A percentile compares a stretch with the other conserved stretches of the same genome.
These are phyloP conservation scores for Argyrosomus japonicus DNA, from an alignment of 2,113 vertebrate species.

Conservation along the genomic window DNA sequence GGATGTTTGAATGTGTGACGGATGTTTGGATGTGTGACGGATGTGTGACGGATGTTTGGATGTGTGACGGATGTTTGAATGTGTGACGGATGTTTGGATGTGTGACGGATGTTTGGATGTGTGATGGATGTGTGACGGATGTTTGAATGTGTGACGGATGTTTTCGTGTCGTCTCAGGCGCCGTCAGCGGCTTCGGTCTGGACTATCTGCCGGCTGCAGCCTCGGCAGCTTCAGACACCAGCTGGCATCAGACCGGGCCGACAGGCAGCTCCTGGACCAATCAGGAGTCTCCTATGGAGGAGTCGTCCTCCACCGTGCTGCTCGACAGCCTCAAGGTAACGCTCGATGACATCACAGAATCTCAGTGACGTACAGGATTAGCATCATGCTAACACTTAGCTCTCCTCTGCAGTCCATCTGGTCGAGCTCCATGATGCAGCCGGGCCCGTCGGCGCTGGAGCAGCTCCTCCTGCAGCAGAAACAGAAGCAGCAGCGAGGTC, in stretches of 20 bases:
- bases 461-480: slow-evolving; percentile 99
- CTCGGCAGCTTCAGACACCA: slow-evolving; percentile 86
- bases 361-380: not conserved
- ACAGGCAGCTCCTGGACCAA: slow-evolving; percentile 90
- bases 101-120: too few relatives aligned
- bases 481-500: slow-evolving; percentile 98
- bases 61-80: too few relatives aligned
- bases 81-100: too few relatives aligned
- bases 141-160: too few relatives aligned
- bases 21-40: too few relatives aligned
- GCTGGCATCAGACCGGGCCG: slow-evolving; percentile 91
- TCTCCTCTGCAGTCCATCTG: slow-evolving; percentile 91
- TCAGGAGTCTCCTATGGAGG: slow-evolving; percentile 93
- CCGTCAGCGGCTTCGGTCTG: slow-evolving; percentile 92
- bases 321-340: slow-evolving; percentile 94
- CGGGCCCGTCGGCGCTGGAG: slow-evolving; percentile 98
- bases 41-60: too few relatives aligned
- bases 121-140: too few relatives aligned
- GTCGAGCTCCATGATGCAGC: slow-evolving; percentile 99
- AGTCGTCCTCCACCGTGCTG: slow-evolving; percentile 94
- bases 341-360: too few relatives aligned
- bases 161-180: slow-evolving; percentile 58
- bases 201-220: slow-evolving; percentile 92
- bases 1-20: too few relatives aligned
- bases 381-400: not conserved